Conservation (phyloP, 1,140 invertebrate genomes). For the Argopecten irradians region DNA sequence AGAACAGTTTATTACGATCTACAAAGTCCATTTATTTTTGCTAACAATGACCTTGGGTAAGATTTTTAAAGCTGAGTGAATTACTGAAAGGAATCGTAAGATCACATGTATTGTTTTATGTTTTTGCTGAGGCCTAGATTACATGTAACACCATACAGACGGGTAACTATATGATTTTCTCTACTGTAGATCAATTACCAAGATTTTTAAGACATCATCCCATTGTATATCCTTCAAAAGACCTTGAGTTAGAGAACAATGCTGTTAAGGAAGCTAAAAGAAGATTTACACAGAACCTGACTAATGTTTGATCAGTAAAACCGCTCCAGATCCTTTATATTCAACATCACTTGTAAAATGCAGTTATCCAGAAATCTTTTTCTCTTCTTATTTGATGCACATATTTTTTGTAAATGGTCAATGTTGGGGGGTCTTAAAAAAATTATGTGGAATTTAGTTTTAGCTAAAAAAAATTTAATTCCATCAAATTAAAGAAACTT, state of each 20-base stretch:
- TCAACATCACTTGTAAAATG: too few relatives aligned
- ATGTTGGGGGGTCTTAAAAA: too few relatives aligned
- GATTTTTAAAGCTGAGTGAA: neutral
- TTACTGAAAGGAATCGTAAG: neutral
- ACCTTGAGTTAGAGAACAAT: neutral
- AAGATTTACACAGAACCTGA: too few relatives aligned
- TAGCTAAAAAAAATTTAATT: too few relatives aligned
- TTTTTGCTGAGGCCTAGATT: neutral
- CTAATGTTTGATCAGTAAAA: too few relatives aligned
- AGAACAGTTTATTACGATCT: neutral
- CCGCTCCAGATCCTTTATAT: too few relatives aligned
- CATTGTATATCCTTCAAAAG: neutral
- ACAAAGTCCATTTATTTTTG: conserved; percentile 7
- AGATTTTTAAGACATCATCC: neutral
- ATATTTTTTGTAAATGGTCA: too few relatives aligned
- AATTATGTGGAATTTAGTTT: too few relatives aligned
- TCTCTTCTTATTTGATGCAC: too few relatives aligned
- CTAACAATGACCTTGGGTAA: conserved; percentile 21
- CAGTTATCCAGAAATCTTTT: too few relatives aligned
- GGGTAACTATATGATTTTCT: neutral
- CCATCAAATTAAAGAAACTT: too few relatives aligned
- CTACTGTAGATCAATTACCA: neutral
- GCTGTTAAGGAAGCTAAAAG: too few relatives aligned
- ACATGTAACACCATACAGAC: neutral
- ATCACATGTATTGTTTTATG: conserved; percentile 14